Evolutionary conservation across 2,113 vertebrate genomes (phyloP).

Genomic region (Nerophis ophidion): DNA sequence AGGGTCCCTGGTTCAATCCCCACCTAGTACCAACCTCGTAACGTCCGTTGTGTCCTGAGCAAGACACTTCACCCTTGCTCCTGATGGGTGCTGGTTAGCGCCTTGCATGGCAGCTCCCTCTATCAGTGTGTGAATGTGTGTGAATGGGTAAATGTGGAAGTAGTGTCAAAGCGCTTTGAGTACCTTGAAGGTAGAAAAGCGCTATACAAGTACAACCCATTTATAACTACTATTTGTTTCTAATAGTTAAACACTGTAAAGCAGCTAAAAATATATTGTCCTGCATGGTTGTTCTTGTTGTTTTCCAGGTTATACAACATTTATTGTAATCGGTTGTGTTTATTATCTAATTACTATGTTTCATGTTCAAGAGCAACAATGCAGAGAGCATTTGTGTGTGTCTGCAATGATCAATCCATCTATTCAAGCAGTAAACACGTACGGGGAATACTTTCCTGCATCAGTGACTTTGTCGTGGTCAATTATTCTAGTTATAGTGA

Average conservation of each 20-base stretch:
- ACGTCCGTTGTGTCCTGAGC: too few species aligned
- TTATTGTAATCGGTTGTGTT: conserved; percentile 43
- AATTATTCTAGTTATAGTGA: conserved; percentile 44
- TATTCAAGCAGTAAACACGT: conserved; percentile 3
- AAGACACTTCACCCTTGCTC: too few species aligned
- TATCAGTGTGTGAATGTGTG: too few species aligned
- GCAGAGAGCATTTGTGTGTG: conserved; percentile 15
- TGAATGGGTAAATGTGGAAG: too few species aligned
- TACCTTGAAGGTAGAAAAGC: too few species aligned
- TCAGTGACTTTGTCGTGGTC: conserved; percentile 31
- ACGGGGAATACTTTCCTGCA: conserved; percentile 28
- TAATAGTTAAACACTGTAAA: conserved; percentile 10
- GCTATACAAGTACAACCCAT: too few species aligned
- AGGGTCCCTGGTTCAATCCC: too few species aligned
- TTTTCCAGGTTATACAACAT: conserved; percentile 15
- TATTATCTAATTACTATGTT: conserved; percentile 28
- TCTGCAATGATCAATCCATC: neutral
- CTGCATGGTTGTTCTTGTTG: conserved; percentile 4
- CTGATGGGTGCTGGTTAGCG: too few species aligned
- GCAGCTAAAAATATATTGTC: conserved; percentile 6
- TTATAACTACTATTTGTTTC: conserved; percentile 9
- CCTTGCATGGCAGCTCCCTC: too few species aligned
- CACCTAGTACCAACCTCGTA: too few species aligned
- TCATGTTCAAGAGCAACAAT: conserved; percentile 21
- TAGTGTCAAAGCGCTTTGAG: too few species aligned